Conservation (phyloP, 2,797 vertebrate genomes). For the Glossophaga mutica region DNA sequence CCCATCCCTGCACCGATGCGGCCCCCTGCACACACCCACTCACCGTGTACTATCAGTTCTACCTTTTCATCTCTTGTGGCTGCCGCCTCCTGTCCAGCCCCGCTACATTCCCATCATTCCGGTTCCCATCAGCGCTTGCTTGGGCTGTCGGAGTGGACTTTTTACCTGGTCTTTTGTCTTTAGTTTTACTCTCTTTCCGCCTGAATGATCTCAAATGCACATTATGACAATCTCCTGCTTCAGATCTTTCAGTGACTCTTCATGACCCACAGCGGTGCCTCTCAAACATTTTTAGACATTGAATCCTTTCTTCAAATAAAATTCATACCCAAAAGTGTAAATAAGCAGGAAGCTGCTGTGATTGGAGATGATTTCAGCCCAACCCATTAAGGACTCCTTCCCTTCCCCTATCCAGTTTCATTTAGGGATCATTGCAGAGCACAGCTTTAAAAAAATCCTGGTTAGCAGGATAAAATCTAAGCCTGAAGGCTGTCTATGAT, state of each 20-base stretch:
- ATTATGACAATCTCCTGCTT: not conserved
- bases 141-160: not conserved
- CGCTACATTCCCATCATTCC: not conserved
- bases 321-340: not conserved
- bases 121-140: not conserved
- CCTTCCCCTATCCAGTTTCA: not conserved
- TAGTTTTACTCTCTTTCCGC: not conserved
- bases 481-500: not conserved
- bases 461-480: not conserved
- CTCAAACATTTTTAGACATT: not conserved
- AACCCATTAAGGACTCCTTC: not conserved
- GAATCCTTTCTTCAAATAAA: not conserved
- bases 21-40: not conserved
- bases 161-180: not conserved
- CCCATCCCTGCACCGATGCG: not conserved
- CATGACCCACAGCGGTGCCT: not conserved
- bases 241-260: not conserved
- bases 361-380: not conserved
- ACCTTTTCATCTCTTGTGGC: not conserved
- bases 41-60: not conserved
- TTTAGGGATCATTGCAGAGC: not conserved
- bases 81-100: not conserved
- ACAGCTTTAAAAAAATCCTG: not conserved
- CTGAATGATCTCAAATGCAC: not conserved
- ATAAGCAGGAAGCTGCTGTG: not conserved